These are phyloP conservation scores for Thecophora atra DNA, from an alignment of 2,888 invertebrate species.

Conservation along the genomic window DNA sequence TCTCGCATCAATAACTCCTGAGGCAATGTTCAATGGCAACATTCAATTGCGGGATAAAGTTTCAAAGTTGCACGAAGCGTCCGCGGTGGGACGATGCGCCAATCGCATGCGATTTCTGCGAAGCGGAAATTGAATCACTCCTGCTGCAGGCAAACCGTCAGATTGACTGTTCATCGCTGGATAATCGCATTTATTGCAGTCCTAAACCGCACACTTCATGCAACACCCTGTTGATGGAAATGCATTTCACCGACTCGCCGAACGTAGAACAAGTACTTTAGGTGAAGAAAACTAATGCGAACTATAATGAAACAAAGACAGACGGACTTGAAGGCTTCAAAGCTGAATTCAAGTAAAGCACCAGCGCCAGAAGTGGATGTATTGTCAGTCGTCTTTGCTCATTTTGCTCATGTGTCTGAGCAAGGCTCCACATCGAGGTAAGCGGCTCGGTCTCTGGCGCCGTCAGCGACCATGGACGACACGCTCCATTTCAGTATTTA, in stretches of 20 bases:
- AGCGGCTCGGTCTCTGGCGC: no score
- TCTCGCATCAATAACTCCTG: background rate
- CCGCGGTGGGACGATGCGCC: no score
- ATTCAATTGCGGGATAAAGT: conserved; percentile 10
- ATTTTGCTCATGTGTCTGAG: no score
- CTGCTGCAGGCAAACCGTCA: conserved; percentile 31
- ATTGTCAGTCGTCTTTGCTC: no score
- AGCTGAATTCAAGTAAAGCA: no score
- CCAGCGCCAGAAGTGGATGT: no score
- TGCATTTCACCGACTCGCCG: conserved; percentile 16
- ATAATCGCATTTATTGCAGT: conserved; percentile 22
- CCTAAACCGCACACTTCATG: background rate
- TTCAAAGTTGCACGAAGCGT: conserved; percentile 24
- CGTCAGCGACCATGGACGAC: background rate
- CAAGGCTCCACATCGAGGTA: no score
- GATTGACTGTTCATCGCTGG: conserved; percentile 25
- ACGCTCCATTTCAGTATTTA: background rate
- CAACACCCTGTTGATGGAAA: conserved; percentile 19
- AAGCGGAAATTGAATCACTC: conserved; percentile 36
- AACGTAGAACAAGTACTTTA: conserved; percentile 17
- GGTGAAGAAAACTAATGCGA: conserved; percentile 26
- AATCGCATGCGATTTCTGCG: conserved; percentile 8
- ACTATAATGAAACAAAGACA: conserved; percentile 22
- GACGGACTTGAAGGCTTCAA: background rate
- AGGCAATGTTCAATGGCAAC: background rate